A percentile compares a stretch with the other conserved stretches of the same genome.
phyloP scores from a whole-genome alignment of 2,113 vertebrate genomes.

The Plecturocebus donacophilus region DNA sequence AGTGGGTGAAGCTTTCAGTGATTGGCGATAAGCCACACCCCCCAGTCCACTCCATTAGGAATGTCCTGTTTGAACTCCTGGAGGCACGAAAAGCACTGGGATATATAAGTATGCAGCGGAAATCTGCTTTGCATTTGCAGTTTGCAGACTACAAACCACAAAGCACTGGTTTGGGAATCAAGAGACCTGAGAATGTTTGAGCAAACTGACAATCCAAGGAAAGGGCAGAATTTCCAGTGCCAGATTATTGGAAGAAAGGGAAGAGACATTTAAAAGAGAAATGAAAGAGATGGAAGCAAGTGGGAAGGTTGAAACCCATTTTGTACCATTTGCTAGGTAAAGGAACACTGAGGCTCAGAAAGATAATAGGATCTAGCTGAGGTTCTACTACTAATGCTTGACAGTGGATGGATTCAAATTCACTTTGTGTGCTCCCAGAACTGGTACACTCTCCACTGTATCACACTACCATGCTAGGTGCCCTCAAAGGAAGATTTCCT shows the following conservation, averaged over 20 bases:
- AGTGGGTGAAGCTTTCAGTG: constrained; percentile 64
- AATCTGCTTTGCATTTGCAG: constrained; percentile 73
- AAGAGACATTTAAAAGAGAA: constrained; percentile 57
- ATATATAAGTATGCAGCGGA: constrained; percentile 49
- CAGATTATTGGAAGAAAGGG: constrained; percentile 23
- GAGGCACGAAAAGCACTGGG: constrained; percentile 55
- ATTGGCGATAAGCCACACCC: constrained; percentile 50
- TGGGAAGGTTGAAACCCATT: neutral
- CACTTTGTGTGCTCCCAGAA: neutral
- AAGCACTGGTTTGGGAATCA: constrained; percentile 47
- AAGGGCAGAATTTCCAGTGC: constrained; percentile 23
- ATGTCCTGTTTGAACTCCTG: constrained; percentile 66
- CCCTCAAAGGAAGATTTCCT: neutral
- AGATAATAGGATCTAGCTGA: neutral
- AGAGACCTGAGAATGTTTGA: constrained; percentile 47
- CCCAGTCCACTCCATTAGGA: constrained; percentile 59
- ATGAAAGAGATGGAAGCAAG: constrained; percentile 31
- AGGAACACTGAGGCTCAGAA: neutral
- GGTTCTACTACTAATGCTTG: neutral
- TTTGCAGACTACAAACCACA: constrained; percentile 65
- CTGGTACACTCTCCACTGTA: neutral
- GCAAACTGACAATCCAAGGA: constrained; percentile 27
- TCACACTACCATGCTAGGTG: neutral
- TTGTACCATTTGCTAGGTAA: constrained; percentile 7
- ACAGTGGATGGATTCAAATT: neutral